phyloP scores from a whole-genome alignment of 2,888 invertebrate genomes.

The Scaeva pyrastri region DNA sequence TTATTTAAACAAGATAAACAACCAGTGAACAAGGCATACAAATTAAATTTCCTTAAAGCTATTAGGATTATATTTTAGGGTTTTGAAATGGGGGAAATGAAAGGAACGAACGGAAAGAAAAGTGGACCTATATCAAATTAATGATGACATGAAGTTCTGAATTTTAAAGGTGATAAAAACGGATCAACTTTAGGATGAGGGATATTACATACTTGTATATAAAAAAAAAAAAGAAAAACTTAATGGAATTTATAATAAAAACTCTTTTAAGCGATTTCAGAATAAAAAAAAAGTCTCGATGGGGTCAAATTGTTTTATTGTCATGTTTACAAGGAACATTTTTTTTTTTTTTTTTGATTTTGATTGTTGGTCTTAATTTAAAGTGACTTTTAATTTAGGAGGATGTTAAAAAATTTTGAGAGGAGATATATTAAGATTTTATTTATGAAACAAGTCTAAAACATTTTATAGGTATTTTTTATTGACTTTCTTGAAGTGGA shows the following conservation, averaged over 20 bases:
- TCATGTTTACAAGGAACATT: conserved; percentile 16
- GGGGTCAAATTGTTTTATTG: conserved; percentile 16
- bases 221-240: no score
- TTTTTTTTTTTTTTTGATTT: neutral
- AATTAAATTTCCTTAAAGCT: conserved; percentile 38
- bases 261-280: neutral
- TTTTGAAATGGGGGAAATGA: no score
- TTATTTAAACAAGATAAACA: conserved; percentile 44
- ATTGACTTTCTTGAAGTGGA: neutral
- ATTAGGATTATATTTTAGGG: conserved; percentile 52
- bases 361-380: no score
- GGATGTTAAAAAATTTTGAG: neutral
- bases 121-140: conserved; percentile 2
- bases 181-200: conserved; percentile 7
- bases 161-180: conserved; percentile 30
- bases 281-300: neutral
- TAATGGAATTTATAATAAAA: conserved; percentile 13
- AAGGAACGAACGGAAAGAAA: no score
- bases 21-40: conserved; percentile 29
- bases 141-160: conserved; percentile 23
- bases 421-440: neutral
- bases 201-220: neutral
- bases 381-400: conserved; percentile 29
- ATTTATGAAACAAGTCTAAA: neutral
- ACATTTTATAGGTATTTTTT: neutral